These are phyloP conservation scores for Pseudomugil gertrudae DNA, from an alignment of 2,797 vertebrate genomes.

Conservation along the genomic window DNA sequence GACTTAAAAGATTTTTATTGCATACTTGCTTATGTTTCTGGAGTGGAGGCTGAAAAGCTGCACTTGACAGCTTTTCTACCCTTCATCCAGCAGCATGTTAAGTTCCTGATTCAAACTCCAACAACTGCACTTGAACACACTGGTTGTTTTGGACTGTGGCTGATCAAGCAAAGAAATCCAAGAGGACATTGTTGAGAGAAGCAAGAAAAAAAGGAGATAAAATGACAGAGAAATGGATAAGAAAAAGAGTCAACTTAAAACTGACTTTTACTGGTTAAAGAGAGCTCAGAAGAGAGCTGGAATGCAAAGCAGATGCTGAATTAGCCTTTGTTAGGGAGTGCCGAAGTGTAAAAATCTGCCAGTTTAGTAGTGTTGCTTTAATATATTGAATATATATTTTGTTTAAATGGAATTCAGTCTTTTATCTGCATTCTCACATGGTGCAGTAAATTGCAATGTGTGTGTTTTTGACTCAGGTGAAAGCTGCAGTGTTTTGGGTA, in stretches of 20 bases:
- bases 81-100: no score
- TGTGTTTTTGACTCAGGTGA: slow-evolving; percentile 54
- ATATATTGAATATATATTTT: background rate
- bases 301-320: background rate
- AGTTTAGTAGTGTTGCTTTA: background rate
- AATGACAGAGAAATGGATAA: no score
- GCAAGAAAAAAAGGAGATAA: no score
- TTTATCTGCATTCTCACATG: background rate
- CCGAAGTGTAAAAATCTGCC: no score
- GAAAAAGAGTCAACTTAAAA: background rate
- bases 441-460: background rate
- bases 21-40: background rate
- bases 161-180: background rate
- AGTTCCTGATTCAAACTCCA: background rate
- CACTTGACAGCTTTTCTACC: no score
- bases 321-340: background rate
- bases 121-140: no score
- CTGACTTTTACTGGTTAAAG: background rate
- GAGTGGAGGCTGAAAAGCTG: no score
- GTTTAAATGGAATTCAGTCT: background rate
- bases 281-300: background rate
- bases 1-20: background rate
- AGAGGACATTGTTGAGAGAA: background rate
- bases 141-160: background rate
- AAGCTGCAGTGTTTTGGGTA: slow-evolving; percentile 32